Base-by-base conservation (phyloP, 2,888 invertebrate genomes). In the Perizoma affinitatum region DNA sequence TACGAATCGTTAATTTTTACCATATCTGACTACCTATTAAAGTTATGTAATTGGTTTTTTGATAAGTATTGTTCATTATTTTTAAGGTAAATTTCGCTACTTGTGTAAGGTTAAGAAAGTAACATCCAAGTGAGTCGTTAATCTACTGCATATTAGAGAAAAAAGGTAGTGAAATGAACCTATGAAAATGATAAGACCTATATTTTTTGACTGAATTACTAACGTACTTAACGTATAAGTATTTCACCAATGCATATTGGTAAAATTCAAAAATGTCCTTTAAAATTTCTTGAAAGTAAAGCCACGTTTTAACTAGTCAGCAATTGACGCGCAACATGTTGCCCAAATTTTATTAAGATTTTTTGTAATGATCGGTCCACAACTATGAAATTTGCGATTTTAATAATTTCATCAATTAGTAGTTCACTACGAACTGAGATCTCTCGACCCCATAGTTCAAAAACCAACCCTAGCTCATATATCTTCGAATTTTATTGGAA, bases 181-280 rank as follows among this genome's bases (percentile, higher is more conserved):
- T 61, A 57, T 47, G 46, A 65, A 63, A 68, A 61, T 58, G 33
- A 60, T 61, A 55, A 61, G 58, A 55, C 62, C 63, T 67, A 63
- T 66, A 68, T 70, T 67, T 70, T 66, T 66, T 64, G 68, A 68
- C 66, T 70, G 68, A 70, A 65, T 58, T 55, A 68, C 63, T 62
- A 64, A 60, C 42, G 65, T 70, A 68, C 67, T 66, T 69, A 73
- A 74, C 74, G 72, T 76, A 68, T 71, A 59, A 78, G 67, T 63
- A 72, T 72, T 73, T 75, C 69, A 67, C 68, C 68, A 72, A 73
- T 72, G 43, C 44, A 58, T 76, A 75, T 78, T 71, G 73, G 70
- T 65, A 67, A 74, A 72, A 77, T 74, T 69, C 71, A 64, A 65
- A 59, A 66, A 61, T 66, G 67, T 68, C 67, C 64, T 70, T 58